Evolutionary conservation across 2,888 invertebrate species (phyloP), one percentile per base, ranked within the genome.

Genomic region (Caenorhabditis sulstoni): DNA sequence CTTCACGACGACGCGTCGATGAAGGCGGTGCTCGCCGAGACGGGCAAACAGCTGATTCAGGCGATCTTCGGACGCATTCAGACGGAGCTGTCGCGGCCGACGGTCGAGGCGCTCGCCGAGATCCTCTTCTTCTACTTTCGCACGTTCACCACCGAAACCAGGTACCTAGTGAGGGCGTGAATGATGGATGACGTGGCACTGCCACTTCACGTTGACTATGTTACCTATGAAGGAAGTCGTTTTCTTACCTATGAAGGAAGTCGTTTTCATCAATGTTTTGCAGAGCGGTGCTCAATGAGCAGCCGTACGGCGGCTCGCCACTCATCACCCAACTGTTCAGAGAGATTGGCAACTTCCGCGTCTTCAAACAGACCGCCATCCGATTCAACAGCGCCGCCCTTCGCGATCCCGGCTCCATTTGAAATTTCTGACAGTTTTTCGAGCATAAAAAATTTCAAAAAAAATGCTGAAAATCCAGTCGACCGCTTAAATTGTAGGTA

Each of bases 301-400:
- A 81, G 39, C 79, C 70, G 50, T 73, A 77, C 37, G 80, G 81
- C 41, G 52, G 70, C 5, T 77, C 83, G 22, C 79, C 81, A 4
- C 75, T 84, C 44, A 79, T 85, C 11, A 67, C 81, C 0, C 70
- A 81, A 14, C 81, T 85, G 81, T 83, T 85, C 61, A 61, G 83
- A 23, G 84, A 83, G 52, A 74, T 81, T 22, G 84, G 83, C 20
- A 84, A 85, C 65, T 58, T 78, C 14, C 67, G 83, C 11, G 81
- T 75, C 22, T 85, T 85, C 66, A 85, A 83, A 53, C 81, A 82
- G 55, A 82, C 80, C 77, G 77, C 82, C 4, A 65, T 85, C 39
- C 71, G 85, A 29, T 74, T 84, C 50, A 85, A 85, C 58, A 64
- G 70, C 16, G 76, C 82, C 3, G 77, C 81, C 3, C 37, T 73